Base-by-base conservation (phyloP, 1,140 invertebrate species). In the Prorops nasuta region DNA sequence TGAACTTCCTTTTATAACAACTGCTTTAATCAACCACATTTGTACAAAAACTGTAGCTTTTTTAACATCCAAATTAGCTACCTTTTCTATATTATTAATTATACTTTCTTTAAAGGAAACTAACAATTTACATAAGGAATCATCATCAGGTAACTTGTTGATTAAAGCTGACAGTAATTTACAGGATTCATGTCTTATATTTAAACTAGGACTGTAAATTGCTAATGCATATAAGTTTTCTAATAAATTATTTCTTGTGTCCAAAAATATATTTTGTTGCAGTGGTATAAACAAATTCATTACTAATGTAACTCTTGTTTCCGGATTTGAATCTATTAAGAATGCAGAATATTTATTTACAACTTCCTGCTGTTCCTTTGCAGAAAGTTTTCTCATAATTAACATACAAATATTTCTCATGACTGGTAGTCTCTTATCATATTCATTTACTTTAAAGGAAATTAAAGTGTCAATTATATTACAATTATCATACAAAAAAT, bases 401-500 rank as follows among this genome's bases (percentile, higher is more conserved):
- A 58, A 51, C 14, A 59, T 54, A 15, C 64, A 67, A 16, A 71
- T 54, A 28, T 44, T 56, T 18, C 56, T 64, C 48, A 65, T 44
- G 8, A 65, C 14, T 39, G 45, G 28, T 16, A 64, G 38, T 57
- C 45, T 64, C n/a, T 58, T 21, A 44, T 49, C 39, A 3, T 39
- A 18, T 10, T 18, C 22, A 36, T 43, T 38, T 14, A 56, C 24
- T 7, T 52, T 21, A 28, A 62, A 42, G 1, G 41, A 28, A 15
- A 60, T 12, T 24, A 73, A 61, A 49, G 64, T 66, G 17, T 73
- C 59, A 34, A 76, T 60, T 15, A 59, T 51, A 22, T 58, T 51
- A 21, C 60, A 66, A 43, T 67, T 36, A 10, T 62, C 22, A 21
- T 69, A 63, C 10, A 76, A 41, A 60, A 66, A 74, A 39, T 59